Conservation (phyloP, 2,797 vertebrate genomes). For the Morus bassanus region DNA sequence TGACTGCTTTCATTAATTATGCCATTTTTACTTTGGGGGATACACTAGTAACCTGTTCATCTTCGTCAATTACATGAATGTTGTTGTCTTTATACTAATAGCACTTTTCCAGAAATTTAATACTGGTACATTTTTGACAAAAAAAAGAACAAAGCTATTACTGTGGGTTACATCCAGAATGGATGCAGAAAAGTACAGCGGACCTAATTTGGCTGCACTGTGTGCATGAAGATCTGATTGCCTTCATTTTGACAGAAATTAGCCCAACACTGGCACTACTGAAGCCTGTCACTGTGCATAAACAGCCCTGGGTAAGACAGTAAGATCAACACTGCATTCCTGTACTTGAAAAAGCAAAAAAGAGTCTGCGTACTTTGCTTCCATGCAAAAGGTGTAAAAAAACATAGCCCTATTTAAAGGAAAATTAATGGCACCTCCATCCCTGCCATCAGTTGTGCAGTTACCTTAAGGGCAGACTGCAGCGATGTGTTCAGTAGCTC, state of each 20-base stretch:
- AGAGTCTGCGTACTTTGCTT: accelerated
- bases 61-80: background rate
- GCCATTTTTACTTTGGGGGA: background rate
- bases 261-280: background rate
- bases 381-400: background rate
- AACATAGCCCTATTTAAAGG: background rate
- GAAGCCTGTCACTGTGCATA: background rate
- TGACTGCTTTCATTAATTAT: background rate
- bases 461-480: background rate
- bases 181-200: background rate
- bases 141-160: background rate
- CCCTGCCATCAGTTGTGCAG: background rate
- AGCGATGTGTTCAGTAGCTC: background rate
- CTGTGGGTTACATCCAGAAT: background rate
- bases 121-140: background rate
- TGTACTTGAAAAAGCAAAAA: background rate
- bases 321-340: background rate
- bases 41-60: background rate
- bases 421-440: background rate
- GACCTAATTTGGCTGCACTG: background rate
- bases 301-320: background rate
- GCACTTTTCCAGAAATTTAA: background rate
- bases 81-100: background rate
- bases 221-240: background rate
- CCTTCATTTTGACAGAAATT: background rate